Base-by-base conservation (phyloP, 2,888 invertebrate species). In the Calameuta idolon region DNA sequence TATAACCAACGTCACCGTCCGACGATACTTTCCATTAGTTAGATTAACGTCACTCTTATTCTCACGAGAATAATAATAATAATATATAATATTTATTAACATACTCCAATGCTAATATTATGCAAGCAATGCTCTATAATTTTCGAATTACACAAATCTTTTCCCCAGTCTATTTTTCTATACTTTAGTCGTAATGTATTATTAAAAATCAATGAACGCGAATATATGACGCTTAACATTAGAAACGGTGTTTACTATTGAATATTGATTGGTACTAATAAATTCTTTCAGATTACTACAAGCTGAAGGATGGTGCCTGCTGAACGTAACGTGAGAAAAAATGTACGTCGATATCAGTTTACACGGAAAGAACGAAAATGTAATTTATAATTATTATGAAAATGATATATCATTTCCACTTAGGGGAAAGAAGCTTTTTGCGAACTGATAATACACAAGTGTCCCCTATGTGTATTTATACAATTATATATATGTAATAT, bases 231-330 rank as follows among this genome's bases (percentile, higher is more conserved):
- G 15, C 15, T 15, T 40, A 2, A 15, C 4, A 15, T 15, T 40
- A 15, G 1, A 1, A 15, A 15, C 40, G 5, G 40, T 15, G 37
- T 37, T 37, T 37, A 15, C 4, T 12, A 15, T 37, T 37, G 15
- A 4, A 15, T 40, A 15, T 15, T 40, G 4, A 40, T 40, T 15
- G 15, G 15, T 15, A 40, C 15, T 40, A 55, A 23, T 40, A 40
- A 15, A 30, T 40, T 74, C 76, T 81, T 79, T 5, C 82, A 90
- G 90, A 87, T 88, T 90, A 87, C 79, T 90, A 90, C 82, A 90
- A 89, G 85, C 80, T 90, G 30, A 84, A 82, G 55, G 87, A 90
- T n/a, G 90, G 90, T 5, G 77, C 83, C 33, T 90, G 90, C 77
- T 85, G 77, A 82, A 34, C 55, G 23, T 15, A 55, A 55, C 55